phyloP scores from a whole-genome alignment of 1,140 invertebrate genomes.

The Pogonomyrmex californicus region DNA sequence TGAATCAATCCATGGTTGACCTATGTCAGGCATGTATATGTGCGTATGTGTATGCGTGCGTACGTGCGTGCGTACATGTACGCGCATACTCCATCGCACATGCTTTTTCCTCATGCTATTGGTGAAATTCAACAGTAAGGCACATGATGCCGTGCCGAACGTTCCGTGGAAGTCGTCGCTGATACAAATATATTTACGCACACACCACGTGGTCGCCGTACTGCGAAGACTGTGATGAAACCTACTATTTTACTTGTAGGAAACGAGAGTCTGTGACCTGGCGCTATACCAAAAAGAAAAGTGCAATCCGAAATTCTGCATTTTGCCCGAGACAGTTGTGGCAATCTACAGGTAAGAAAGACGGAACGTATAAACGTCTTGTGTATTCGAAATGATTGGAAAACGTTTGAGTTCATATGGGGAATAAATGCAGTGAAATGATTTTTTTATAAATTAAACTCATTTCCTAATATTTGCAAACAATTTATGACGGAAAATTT shows the following conservation, averaged over 20 bases:
- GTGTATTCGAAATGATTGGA: background rate
- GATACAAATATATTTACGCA: background rate
- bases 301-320: background rate
- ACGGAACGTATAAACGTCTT: background rate
- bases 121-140: conserved; percentile 44
- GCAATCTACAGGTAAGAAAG: background rate
- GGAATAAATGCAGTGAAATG: too few relatives aligned
- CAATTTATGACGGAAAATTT: background rate
- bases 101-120: conserved; percentile 36
- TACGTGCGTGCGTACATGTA: background rate
- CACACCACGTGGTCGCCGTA: background rate
- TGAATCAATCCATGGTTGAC: conserved; percentile 28
- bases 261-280: background rate
- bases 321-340: background rate
- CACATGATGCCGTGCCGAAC: conserved; percentile 31
- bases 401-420: background rate
- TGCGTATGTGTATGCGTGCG: background rate
- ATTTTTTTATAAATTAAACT: background rate
- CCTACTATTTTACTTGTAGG: background rate
- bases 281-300: background rate
- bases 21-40: background rate
- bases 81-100: background rate
- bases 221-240: background rate
- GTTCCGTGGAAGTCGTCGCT: background rate
- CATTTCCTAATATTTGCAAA: background rate